Evolutionary conservation across 35 echinoderm and acorn worm genomes (phyloP).

Genomic region (Anneissia japonica): DNA sequence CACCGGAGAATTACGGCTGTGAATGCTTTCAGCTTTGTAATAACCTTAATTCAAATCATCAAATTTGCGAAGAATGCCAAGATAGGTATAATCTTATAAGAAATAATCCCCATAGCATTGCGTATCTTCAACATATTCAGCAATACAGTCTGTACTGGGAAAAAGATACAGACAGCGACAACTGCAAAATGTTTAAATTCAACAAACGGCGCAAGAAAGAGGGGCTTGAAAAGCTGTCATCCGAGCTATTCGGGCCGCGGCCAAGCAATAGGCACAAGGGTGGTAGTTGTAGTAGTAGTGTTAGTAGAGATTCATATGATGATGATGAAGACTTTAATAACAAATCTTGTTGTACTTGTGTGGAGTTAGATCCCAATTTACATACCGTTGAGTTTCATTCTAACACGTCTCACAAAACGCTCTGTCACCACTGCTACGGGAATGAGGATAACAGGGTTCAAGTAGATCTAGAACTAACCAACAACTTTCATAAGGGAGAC

Average conservation of each 20-base stretch:
- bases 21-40: background rate
- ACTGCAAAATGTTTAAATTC: background rate
- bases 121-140: background rate
- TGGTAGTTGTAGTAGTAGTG: background rate
- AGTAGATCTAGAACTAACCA: background rate
- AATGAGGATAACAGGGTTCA: background rate
- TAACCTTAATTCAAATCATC: background rate
- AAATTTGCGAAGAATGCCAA: background rate
- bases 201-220: background rate
- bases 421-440: background rate
- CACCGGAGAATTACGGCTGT: background rate
- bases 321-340: background rate
- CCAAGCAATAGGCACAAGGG: background rate
- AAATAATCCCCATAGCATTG: background rate
- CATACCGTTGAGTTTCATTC: background rate
- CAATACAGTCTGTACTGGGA: background rate
- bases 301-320: background rate
- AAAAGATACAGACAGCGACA: background rate
- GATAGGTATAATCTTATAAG: background rate
- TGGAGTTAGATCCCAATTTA: background rate
- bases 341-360: background rate
- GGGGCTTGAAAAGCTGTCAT: background rate
- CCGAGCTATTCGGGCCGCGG: background rate
- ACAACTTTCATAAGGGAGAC: background rate
- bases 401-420: background rate